Evolutionary conservation across 1,140 invertebrate species (phyloP), one percentile per base, ranked within the genome.

Genomic region (Anastrepha obliqua): DNA sequence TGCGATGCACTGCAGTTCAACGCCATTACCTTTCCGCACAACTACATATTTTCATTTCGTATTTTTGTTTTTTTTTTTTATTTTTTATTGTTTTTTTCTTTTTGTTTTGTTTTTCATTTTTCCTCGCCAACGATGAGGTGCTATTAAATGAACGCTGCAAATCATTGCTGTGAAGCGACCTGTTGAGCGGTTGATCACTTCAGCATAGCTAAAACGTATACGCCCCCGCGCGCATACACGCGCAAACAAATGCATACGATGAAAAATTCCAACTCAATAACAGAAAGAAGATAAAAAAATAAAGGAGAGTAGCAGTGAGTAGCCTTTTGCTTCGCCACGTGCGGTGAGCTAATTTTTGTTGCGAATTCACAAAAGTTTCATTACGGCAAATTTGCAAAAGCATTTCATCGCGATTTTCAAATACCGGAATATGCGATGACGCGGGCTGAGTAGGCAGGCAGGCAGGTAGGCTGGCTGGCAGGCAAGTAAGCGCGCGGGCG

Each of bases 131-230:
- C 74, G 11, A 55, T 81, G 47, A 81, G 74, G 74, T 81, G 74
- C n/a, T 81, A 81, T 81, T 81, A 81, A 81, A 81, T 81, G 74
- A 81, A 81, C 74, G 47, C 74, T 81, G 74, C 51, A 81, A 81
- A 81, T 81, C 74, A 81, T n/a, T 47, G 42, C 67, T 17, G n/a
- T 47, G 51, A 81, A n/a, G n/a, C 74, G 74, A 58, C 74, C 74
- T 81, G 74, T 81, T 81, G 74, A 81, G 47, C 74, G 74, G 44
- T 81, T 81, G 74, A 81, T 81, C 74, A 81, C 74, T 81, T 81
- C 47, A 81, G 74, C 74, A 55, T 81, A 47, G 15, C 74, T 29
- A 81, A 81, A 81, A 42, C 47, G 47, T 55, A 29, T 8, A 81
- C 74, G 74, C 74, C 74, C 47, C 47, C 74, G 47, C 74, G 47